Percentiles rank a stretch among this genome's conserved stretches.
phyloP scores from a whole-genome alignment of 1,140 invertebrate species.

The Cecropterus lyciades region DNA sequence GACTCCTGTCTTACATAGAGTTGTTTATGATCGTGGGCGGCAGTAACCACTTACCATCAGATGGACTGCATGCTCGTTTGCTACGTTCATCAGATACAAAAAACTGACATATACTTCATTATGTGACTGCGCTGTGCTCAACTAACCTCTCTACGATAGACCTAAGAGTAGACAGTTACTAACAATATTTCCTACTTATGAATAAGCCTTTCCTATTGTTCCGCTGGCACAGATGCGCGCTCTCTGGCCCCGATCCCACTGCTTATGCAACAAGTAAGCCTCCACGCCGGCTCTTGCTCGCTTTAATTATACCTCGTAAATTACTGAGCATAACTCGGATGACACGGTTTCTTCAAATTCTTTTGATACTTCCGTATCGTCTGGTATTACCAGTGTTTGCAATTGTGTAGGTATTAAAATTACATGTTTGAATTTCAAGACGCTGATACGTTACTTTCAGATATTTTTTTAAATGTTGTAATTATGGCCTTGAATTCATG shows the following conservation, averaged over 20 bases:
- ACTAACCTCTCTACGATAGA: no score
- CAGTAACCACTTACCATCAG: no score
- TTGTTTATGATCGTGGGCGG: no score
- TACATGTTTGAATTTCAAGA: slow-evolving; percentile 6
- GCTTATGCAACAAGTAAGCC: slow-evolving; percentile 58
- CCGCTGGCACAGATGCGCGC: slow-evolving; percentile 59
- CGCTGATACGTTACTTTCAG: no score
- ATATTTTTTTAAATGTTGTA: no score
- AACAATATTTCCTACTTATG: slow-evolving; percentile 34
- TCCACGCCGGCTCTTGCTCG: slow-evolving; percentile 39
- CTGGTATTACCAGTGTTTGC: not conserved
- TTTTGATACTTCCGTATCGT: slow-evolving; percentile 19
- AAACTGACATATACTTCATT: no score
- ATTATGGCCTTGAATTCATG: no score
- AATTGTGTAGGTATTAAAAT: not conserved
- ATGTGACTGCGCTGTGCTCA: no score
- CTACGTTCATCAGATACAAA: no score
- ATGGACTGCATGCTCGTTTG: no score
- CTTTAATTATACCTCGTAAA: slow-evolving; percentile 45
- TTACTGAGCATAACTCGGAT: slow-evolving; percentile 26
- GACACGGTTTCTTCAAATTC: slow-evolving; percentile 29
- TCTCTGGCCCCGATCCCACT: slow-evolving; percentile 61
- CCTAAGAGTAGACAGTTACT: no score
- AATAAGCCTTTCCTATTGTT: slow-evolving; percentile 42
- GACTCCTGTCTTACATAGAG: no score